Percentiles rank a stretch among this genome's conserved stretches.
These are phyloP conservation scores for Apis florea DNA, from an alignment of 1,140 invertebrate species.

Conservation along the genomic window DNA sequence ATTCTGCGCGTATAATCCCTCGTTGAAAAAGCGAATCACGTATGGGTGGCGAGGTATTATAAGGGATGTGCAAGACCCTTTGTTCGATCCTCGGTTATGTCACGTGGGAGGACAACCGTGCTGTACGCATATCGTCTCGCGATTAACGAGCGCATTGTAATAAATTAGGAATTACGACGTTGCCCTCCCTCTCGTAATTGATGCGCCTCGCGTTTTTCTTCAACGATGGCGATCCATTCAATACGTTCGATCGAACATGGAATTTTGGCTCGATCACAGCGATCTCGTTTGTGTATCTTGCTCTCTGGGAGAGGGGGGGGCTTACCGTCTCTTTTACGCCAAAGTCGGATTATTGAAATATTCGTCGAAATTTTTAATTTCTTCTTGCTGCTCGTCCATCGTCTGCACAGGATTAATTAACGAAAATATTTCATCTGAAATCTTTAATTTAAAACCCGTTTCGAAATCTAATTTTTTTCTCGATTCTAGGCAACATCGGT, in stretches of 20 bases:
- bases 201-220: background rate
- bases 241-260: background rate
- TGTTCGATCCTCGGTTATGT: constrained; percentile 26
- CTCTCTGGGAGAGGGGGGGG: too few relatives aligned
- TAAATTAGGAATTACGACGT: constrained; percentile 44
- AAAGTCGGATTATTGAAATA: too few relatives aligned
- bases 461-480: too few relatives aligned
- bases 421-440: too few relatives aligned
- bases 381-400: too few relatives aligned
- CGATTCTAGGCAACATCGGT: too few relatives aligned
- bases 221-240: background rate
- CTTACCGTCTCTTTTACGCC: too few relatives aligned
- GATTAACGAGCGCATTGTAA: constrained; percentile 47
- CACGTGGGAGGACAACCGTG: constrained; percentile 31
- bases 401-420: too few relatives aligned
- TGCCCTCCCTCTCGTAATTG: constrained; percentile 21
- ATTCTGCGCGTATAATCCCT: constrained; percentile 24
- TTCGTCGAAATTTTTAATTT: too few relatives aligned
- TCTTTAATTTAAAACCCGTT: too few relatives aligned
- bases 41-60: constrained; percentile 24
- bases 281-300: too few relatives aligned
- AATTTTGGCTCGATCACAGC: too few relatives aligned
- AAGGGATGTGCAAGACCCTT: constrained; percentile 40
- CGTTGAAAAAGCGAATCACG: constrained; percentile 44
- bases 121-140: constrained; percentile 47